Evolutionary conservation across 2,113 vertebrate genomes (phyloP).

Genomic region (Lampris megalopsis): DNA sequence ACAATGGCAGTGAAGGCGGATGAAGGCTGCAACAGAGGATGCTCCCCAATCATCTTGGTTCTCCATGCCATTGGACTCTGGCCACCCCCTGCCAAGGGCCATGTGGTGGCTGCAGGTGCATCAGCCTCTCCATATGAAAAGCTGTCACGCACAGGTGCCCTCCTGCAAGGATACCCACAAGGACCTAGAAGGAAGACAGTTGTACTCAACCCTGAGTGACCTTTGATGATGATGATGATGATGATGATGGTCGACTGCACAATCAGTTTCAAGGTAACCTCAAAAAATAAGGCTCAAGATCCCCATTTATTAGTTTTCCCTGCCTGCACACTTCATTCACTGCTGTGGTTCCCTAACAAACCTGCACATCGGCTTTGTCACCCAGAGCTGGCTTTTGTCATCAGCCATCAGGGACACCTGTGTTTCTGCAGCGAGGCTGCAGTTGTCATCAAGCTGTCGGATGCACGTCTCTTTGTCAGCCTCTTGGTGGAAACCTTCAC

Average conservation of each 20-base stretch:
- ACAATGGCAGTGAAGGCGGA: no score
- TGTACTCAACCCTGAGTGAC: no score
- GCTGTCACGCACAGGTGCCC: no score
- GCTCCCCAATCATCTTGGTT: no score
- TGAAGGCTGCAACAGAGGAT: no score
- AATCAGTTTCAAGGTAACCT: slow-evolving; percentile 28
- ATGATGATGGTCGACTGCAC: not conserved
- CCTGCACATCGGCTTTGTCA: slow-evolving; percentile 42
- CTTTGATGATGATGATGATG: no score
- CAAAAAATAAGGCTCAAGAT: slow-evolving; percentile 27
- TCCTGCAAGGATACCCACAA: no score
- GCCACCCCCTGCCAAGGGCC: no score
- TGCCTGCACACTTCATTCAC: slow-evolving; percentile 39
- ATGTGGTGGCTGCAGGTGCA: no score
- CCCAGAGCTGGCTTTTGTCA: slow-evolving; percentile 59
- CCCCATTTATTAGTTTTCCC: slow-evolving; percentile 22
- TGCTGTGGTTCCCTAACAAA: slow-evolving; percentile 61
- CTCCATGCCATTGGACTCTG: no score
- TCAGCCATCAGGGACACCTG: slow-evolving; percentile 72
- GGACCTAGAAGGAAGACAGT: no score
- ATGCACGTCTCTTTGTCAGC: slow-evolving; percentile 68
- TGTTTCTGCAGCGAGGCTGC: slow-evolving; percentile 66
- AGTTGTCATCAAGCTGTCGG: slow-evolving; percentile 73
- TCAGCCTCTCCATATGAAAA: no score
- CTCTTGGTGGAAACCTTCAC: slow-evolving; percentile 72